Conservation (phyloP, 2,113 vertebrate species). For the Conger conger region DNA sequence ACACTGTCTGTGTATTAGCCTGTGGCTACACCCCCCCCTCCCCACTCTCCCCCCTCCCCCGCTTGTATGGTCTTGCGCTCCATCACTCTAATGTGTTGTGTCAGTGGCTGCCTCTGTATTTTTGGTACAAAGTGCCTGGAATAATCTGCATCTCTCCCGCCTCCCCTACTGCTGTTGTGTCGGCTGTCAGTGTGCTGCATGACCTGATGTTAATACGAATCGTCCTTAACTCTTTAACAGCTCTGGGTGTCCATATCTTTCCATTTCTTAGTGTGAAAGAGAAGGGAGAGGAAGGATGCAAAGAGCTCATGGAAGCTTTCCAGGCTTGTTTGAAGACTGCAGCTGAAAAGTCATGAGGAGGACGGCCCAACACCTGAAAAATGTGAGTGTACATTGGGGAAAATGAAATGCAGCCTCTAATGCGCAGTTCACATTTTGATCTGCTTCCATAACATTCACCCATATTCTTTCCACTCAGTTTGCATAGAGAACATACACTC, state of each 20-base stretch:
- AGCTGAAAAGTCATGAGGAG: conserved; percentile 54
- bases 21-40: background rate
- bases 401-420: background rate
- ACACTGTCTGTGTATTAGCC: background rate
- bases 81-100: conserved; percentile 26
- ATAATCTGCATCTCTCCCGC: conserved; percentile 13
- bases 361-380: background rate
- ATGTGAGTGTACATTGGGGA: background rate
- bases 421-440: background rate
- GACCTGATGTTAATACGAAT: conserved; percentile 1
- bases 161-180: background rate
- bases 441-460: background rate
- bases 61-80: background rate
- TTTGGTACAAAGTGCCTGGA: conserved; percentile 19
- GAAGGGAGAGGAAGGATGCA: conserved; percentile 57
- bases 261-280: conserved; percentile 61
- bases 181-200: conserved; percentile 11
- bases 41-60: background rate
- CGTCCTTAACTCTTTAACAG: background rate
- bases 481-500: background rate
- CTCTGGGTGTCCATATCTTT: background rate
- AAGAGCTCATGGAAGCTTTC: conserved; percentile 68
- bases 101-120: conserved; percentile 29
- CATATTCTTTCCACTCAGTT: background rate
- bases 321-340: conserved; percentile 66